Evolutionary conservation across 2,888 invertebrate species (phyloP), one percentile per base, ranked within the genome.

Genomic region (Thymelicus sylvestris): DNA sequence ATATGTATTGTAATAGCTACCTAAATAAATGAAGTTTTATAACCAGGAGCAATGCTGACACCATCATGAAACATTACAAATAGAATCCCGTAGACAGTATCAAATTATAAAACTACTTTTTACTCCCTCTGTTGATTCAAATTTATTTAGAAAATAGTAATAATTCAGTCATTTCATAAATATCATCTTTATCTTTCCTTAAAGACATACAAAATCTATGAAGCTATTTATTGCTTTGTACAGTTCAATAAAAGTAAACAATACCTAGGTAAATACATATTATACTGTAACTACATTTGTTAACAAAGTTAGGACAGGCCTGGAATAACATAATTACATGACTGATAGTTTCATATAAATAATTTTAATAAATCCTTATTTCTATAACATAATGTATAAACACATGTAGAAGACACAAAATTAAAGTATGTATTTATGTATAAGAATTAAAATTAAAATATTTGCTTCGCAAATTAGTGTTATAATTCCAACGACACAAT

Each of bases 381-480:
- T 70, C 70, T 70, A 70, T 65, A 7, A 52, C 41, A 65, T 50
- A 6, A 65, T 47, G 60, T 65, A 70, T 31, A 69, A 59, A 69
- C 6, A 64, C 31, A 39, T 47, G 13, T 39, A 47, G 24, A 44
- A 8, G 57, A 48, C 57, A 48, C 19, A 57, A 70, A 50, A 61
- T 44, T 60, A 38, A 60, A 66, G 15, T 60, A 50, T 62, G 59
- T 24, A 59, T 47, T 59, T 41, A 55, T 44, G 52, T 65, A 59
- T 61, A 52, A 71, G 13, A 61, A 62, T 72, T 67, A 73, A 73
- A 65, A 75, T 62, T 66, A 74, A 68, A 59, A 73, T 52, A 73
- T 75, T 76, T 78, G 79, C 78, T 79, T 76, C 64, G 78, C 74
- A 79, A 78, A 78, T 72, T 74, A 69, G 73, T 65, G 71, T 72